Conservation (phyloP, 1,140 invertebrate genomes). For the Bombus cullumanus region DNA sequence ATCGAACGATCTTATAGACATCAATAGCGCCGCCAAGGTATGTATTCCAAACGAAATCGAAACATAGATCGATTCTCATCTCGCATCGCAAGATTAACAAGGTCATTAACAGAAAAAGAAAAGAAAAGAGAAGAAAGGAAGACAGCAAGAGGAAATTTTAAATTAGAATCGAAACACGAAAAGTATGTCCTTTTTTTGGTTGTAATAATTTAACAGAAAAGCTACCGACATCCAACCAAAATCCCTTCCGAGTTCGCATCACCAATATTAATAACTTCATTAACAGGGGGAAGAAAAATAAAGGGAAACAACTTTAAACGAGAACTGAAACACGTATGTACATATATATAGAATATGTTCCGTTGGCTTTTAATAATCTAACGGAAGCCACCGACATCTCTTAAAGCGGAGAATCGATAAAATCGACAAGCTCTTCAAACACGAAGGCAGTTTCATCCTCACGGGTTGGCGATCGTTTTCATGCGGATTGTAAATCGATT, state of each 20-base stretch:
- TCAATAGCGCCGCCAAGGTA: not conserved
- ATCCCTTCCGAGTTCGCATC: not conserved
- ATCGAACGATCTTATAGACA: not conserved
- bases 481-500: slow-evolving; percentile 38
- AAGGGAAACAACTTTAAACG: not conserved
- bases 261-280: not conserved
- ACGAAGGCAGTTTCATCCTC: not conserved
- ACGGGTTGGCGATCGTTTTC: not conserved
- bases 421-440: slow-evolving; percentile 12
- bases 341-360: not conserved
- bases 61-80: not conserved
- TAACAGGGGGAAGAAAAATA: not conserved
- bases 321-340: not conserved
- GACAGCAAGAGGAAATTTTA: not conserved
- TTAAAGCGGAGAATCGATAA: not conserved
- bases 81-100: not conserved
- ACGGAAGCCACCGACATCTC: slow-evolving; percentile 16
- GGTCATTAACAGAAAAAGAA: not conserved
- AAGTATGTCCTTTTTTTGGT: not conserved
- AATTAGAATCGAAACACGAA: no score
- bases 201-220: not conserved
- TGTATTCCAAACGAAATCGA: not conserved
- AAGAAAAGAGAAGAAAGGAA: rapidly evolving
- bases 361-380: not conserved
- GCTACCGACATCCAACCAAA: not conserved